Percentiles rank a stretch among this genome's conserved stretches.
Conservation (phyloP, 2,113 vertebrate species). For the Ctenomys sociabilis region DNA sequence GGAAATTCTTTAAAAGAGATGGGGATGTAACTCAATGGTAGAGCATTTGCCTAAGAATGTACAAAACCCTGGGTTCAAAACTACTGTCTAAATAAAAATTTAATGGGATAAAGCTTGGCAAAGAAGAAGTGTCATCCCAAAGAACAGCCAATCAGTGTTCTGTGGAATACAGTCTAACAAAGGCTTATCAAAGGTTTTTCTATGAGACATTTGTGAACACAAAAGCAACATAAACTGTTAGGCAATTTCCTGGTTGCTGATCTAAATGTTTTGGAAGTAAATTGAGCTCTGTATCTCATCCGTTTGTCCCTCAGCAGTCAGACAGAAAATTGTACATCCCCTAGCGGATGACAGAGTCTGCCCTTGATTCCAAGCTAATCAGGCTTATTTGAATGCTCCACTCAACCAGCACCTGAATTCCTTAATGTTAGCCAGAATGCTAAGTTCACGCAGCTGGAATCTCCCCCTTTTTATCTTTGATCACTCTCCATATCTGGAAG, state of each 20-base stretch:
- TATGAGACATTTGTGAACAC: slow-evolving; percentile 21
- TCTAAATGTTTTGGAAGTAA: slow-evolving; percentile 33
- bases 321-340: background rate
- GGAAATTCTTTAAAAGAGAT: background rate
- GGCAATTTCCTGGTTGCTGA: background rate
- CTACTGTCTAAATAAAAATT: background rate
- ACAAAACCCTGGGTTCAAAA: background rate
- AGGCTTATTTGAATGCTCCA: background rate
- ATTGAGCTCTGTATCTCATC: background rate
- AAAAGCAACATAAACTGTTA: slow-evolving; percentile 40
- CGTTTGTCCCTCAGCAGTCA: background rate
- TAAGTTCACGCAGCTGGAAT: background rate
- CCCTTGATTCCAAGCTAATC: background rate
- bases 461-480: background rate
- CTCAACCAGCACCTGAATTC: background rate
- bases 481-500: fast-evolving
- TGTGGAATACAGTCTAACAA: background rate
- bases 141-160: background rate
- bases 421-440: background rate
- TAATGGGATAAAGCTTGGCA: slow-evolving; percentile 28
- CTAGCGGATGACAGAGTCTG: background rate
- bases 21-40: background rate
- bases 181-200: slow-evolving; percentile 45
- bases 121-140: slow-evolving; percentile 43
- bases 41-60: background rate